phyloP scores from a whole-genome alignment of 2,797 vertebrate species.

The Tenualosa ilisha region DNA sequence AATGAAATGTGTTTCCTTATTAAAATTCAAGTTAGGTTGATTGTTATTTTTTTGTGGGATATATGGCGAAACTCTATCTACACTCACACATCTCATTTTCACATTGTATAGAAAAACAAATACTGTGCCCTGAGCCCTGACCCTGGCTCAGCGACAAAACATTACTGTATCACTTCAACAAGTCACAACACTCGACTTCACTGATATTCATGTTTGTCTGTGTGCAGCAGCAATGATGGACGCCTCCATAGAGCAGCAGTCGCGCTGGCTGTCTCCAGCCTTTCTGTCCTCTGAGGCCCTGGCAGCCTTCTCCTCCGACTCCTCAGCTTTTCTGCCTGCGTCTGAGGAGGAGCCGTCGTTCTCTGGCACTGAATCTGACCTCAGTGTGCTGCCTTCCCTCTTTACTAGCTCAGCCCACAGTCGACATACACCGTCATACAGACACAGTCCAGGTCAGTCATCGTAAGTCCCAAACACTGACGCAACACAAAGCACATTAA shows the following conservation, averaged over 20 bases:
- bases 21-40: background rate
- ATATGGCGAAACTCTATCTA: background rate
- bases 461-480: background rate
- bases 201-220: background rate
- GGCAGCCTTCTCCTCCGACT: constrained; percentile 65
- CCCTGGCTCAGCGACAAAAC: background rate
- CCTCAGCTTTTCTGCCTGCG: constrained; percentile 57
- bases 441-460: constrained; percentile 71
- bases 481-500: background rate
- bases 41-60: background rate
- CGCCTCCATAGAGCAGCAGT: constrained; percentile 46
- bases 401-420: constrained; percentile 57
- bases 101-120: background rate
- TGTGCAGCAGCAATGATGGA: constrained; percentile 50
- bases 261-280: constrained; percentile 52
- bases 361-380: constrained; percentile 59
- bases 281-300: constrained; percentile 59
- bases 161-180: background rate
- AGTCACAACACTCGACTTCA: background rate
- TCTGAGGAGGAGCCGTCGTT: constrained; percentile 66
- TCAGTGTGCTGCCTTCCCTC: constrained; percentile 58
- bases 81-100: background rate
- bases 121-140: background rate
- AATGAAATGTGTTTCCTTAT: background rate
- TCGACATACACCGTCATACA: constrained; percentile 61